Percentiles rank a stretch among this genome's conserved stretches.
phyloP scores from a whole-genome alignment of 2,888 invertebrate species.

The Graphium colonna region DNA sequence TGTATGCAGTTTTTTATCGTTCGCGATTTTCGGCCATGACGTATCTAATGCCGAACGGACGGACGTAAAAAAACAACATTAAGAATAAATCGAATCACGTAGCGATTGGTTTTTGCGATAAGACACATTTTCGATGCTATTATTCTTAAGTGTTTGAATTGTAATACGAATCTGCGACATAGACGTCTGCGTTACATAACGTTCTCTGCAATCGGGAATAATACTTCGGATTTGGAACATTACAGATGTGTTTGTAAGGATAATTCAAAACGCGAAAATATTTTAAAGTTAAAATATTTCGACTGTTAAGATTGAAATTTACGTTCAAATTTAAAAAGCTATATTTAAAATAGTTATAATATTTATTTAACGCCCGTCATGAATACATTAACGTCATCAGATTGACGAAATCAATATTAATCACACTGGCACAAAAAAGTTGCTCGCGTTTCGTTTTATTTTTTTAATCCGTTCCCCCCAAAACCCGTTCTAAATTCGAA shows the following conservation, averaged over 20 bases:
- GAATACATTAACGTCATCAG: background rate
- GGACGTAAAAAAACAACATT: conserved; percentile 49
- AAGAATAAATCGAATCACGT: conserved; percentile 71
- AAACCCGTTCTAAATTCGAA: too few relatives aligned
- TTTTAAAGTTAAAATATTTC: too few relatives aligned
- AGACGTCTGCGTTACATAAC: conserved; percentile 24
- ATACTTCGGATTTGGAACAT: too few relatives aligned
- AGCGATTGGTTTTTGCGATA: conserved; percentile 58
- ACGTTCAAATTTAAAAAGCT: too few relatives aligned
- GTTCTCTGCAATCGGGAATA: background rate
- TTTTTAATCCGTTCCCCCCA: too few relatives aligned
- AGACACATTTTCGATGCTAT: conserved; percentile 42
- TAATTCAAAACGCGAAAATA: too few relatives aligned
- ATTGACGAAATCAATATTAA: too few relatives aligned
- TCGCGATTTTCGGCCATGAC: conserved; percentile 44
- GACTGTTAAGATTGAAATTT: too few relatives aligned
- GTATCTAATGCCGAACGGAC: conserved; percentile 43
- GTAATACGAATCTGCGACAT: conserved; percentile 25
- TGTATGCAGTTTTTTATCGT: conserved; percentile 50
- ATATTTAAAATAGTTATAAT: too few relatives aligned
- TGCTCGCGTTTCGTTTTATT: background rate
- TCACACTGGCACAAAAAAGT: too few relatives aligned
- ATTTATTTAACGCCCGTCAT: too few relatives aligned
- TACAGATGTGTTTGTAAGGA: too few relatives aligned
- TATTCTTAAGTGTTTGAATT: conserved; percentile 27